A percentile compares a stretch with the other conserved stretches of the same genome.
phyloP scores from a whole-genome alignment of 2,113 vertebrate genomes.

The Erinaceus europaeus region DNA sequence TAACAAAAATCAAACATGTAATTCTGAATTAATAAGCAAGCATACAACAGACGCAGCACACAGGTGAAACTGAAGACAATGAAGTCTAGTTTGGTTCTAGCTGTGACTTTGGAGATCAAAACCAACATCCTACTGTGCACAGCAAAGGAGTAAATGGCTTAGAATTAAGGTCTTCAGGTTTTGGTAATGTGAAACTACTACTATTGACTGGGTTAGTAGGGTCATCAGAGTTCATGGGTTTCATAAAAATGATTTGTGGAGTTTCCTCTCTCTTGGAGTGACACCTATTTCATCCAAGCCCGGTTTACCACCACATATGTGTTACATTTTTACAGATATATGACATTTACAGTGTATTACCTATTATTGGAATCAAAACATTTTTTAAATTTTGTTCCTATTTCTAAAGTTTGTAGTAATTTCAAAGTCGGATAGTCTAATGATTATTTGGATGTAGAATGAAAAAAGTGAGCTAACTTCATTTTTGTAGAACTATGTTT shows the following conservation, averaged over 20 bases:
- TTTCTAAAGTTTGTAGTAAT: constrained; percentile 35
- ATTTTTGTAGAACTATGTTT: background rate
- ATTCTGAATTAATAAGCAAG: constrained; percentile 76
- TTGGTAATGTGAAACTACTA: background rate
- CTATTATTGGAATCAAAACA: background rate
- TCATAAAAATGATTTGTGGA: constrained; percentile 47
- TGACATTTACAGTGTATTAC: too few relatives aligned
- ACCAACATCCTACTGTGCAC: background rate
- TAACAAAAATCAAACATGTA: constrained; percentile 80
- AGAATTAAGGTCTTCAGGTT: background rate
- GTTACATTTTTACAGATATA: constrained; percentile 59
- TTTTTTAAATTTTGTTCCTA: background rate
- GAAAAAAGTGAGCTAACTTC: constrained; percentile 2
- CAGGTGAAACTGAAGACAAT: constrained; percentile 10
- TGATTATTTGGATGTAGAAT: constrained; percentile 4
- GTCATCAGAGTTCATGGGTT: constrained; percentile 20
- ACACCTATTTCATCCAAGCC: background rate
- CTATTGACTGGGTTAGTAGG: background rate
- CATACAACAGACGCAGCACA: constrained; percentile 37
- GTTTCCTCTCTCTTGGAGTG: constrained; percentile 3
- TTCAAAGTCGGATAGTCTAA: constrained; percentile 13
- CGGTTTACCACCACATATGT: constrained; percentile 54
- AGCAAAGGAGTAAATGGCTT: constrained; percentile 48
- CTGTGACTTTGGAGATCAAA: constrained; percentile 35
- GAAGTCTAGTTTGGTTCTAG: constrained; percentile 11